Percentiles rank a stretch among this genome's conserved stretches.
Conservation (phyloP, 2,888 invertebrate species). For the Thymelicus lineola region DNA sequence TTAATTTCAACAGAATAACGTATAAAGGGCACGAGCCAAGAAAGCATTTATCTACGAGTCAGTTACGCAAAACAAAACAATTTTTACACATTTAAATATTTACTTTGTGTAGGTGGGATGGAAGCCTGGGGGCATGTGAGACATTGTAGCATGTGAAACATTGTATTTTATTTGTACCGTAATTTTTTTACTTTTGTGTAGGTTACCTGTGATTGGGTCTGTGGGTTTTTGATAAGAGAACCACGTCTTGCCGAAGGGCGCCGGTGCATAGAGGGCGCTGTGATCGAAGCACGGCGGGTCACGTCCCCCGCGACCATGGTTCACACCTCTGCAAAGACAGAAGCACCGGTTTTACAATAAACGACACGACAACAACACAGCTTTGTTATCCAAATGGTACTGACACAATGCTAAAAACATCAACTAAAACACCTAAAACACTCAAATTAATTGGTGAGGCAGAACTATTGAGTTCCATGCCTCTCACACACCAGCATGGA, state of each 20-base stretch:
- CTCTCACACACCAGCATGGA: too few species aligned
- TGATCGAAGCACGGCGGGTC: conserved; percentile 80
- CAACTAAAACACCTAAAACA: too few species aligned
- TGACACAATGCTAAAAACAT: too few species aligned
- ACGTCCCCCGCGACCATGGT: conserved; percentile 81
- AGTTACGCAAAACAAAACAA: neutral
- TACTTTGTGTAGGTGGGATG: neutral
- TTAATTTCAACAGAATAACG: neutral
- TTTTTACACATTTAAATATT: neutral
- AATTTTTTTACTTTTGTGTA: neutral
- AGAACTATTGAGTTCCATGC: too few species aligned
- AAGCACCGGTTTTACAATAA: conserved; percentile 13
- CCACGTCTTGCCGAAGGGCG: conserved; percentile 85
- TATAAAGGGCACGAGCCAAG: conserved; percentile 13
- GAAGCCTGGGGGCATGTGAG: neutral
- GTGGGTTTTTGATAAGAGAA: conserved; percentile 83
- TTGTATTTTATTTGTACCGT: neutral
- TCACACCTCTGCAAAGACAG: conserved; percentile 51
- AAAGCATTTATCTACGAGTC: conserved; percentile 18
- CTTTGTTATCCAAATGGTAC: too few species aligned
- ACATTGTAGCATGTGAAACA: neutral
- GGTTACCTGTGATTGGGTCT: conserved; percentile 76
- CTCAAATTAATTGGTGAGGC: too few species aligned
- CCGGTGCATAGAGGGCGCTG: conserved; percentile 81
- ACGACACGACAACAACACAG: too few species aligned